These are phyloP conservation scores for Oasisia sp. DNA, from an alignment of 2,888 invertebrate species.

Conservation along the genomic window DNA sequence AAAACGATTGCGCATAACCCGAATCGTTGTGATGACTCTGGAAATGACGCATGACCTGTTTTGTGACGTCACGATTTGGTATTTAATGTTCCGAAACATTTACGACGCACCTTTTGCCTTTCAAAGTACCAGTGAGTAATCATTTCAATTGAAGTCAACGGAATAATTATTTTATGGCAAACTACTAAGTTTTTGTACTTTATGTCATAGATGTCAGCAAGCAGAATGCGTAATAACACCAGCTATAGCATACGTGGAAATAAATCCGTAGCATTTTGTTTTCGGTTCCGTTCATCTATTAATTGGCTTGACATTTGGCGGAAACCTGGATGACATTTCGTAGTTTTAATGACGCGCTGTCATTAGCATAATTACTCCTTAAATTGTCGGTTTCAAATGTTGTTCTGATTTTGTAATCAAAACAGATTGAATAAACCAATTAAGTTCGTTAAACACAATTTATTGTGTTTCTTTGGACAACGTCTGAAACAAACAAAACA, in stretches of 20 bases:
- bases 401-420: too few relatives aligned
- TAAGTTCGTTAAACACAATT: too few relatives aligned
- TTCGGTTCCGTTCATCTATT: background rate
- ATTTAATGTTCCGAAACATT: background rate
- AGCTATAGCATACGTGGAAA: background rate
- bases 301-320: background rate
- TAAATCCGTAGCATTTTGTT: background rate
- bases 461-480: too few relatives aligned
- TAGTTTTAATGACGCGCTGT: background rate
- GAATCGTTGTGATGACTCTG: background rate
- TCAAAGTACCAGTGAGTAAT: background rate
- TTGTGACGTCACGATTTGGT: background rate
- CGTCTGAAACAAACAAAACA: too few relatives aligned
- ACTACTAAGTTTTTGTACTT: background rate
- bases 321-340: background rate
- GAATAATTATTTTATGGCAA: background rate
- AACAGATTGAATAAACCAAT: too few relatives aligned
- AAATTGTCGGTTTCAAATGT: too few relatives aligned
- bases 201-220: background rate
- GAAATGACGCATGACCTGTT: background rate
- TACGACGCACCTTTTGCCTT: background rate
- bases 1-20: background rate
- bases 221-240: background rate
- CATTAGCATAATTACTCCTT: too few relatives aligned
- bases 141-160: background rate